Percentiles rank a stretch among this genome's conserved stretches.
Conservation (phyloP, 2,797 vertebrate species). For the Lutjanus argentimaculatus region DNA sequence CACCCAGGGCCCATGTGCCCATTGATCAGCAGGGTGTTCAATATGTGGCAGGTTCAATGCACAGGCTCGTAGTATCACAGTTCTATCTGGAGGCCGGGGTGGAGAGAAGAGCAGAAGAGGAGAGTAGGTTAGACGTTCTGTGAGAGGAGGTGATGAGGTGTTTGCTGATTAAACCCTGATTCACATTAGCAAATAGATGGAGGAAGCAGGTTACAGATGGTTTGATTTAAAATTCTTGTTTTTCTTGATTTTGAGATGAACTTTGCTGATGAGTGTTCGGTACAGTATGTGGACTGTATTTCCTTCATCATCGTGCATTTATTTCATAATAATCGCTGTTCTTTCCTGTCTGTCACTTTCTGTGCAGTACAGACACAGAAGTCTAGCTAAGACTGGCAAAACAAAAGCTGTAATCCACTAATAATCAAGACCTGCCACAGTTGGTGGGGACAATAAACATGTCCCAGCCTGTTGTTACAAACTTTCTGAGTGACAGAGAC, state of each 20-base stretch:
- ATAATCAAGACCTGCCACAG: background rate
- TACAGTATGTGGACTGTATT: background rate
- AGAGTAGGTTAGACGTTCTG: background rate
- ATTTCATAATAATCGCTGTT: background rate
- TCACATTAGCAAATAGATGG: background rate
- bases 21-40: constrained; percentile 32
- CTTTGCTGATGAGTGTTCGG: background rate
- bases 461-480: too few species aligned
- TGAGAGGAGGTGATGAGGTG: background rate
- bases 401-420: background rate
- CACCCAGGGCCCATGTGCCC: constrained; percentile 3
- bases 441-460: too few species aligned
- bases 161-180: background rate
- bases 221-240: background rate
- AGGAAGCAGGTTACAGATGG: background rate
- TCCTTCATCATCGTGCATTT: background rate
- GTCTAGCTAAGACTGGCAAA: background rate
- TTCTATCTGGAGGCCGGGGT: background rate
- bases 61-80: constrained; percentile 1
- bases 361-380: background rate
- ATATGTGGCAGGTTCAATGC: constrained; percentile 18
- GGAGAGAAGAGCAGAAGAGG: background rate
- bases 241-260: background rate
- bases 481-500: too few species aligned
- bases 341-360: background rate